phyloP scores from a whole-genome alignment of 1,140 invertebrate species.

The Sarcophaga peregrina region DNA sequence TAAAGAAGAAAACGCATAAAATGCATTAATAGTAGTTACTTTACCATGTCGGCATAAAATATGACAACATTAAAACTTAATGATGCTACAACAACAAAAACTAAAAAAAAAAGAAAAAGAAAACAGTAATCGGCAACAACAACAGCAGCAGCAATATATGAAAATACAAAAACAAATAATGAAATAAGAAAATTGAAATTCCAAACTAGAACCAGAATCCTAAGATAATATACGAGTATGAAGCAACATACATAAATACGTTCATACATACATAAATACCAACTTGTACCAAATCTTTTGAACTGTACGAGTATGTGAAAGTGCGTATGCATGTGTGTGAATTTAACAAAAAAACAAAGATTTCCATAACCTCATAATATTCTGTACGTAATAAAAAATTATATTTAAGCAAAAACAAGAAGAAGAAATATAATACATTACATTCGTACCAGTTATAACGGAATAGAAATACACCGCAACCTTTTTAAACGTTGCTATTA shows the following conservation, averaged over 20 bases:
- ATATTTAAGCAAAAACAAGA: background rate
- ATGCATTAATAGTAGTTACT: constrained; percentile 41
- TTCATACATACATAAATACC: no score
- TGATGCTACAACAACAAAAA: constrained; percentile 25
- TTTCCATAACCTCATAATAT: constrained; percentile 21
- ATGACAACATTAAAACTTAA: constrained; percentile 41
- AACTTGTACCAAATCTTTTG: no score
- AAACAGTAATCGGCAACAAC: background rate
- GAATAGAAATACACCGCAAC: background rate
- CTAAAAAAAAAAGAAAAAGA: constrained; percentile 11
- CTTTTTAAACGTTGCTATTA: background rate
- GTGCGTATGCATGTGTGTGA: no score
- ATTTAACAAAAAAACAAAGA: background rate
- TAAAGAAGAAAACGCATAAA: constrained; percentile 42
- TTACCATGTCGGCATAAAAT: constrained; percentile 41
- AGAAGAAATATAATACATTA: background rate
- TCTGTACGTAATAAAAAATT: constrained; percentile 12
- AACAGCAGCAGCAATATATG: background rate
- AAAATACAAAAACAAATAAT: background rate
- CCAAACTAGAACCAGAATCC: background rate
- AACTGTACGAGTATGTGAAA: no score
- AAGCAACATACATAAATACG: no score
- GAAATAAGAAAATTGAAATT: no score
- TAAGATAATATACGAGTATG: background rate
- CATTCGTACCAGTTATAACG: no score